phyloP scores from a whole-genome alignment of 2,797 vertebrate species.

The Anguilla anguilla region DNA sequence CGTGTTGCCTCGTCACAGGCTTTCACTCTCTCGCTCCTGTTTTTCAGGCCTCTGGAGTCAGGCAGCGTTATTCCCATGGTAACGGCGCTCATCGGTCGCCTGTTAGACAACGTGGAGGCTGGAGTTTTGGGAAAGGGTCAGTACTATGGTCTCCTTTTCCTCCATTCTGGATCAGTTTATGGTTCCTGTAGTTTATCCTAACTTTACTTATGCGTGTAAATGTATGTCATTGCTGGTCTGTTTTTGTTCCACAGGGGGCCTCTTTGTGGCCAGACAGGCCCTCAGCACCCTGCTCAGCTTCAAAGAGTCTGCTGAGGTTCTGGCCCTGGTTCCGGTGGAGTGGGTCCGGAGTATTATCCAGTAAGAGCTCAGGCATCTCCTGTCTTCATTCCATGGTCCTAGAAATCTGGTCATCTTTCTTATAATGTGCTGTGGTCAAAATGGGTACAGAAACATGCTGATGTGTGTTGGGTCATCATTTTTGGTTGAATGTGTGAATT shows the following conservation, averaged over 20 bases:
- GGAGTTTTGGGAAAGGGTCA: constrained; percentile 80
- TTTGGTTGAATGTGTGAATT: not conserved
- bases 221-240: constrained; percentile 4
- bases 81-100: constrained; percentile 70
- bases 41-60: constrained; percentile 79
- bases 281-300: constrained; percentile 88
- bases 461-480: not conserved
- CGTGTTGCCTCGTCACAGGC: not conserved
- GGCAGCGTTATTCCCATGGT: constrained; percentile 68
- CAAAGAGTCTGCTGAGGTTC: constrained; percentile 80
- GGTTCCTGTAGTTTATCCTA: not conserved
- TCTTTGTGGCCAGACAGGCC: constrained; percentile 90
- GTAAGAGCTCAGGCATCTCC: constrained; percentile 66
- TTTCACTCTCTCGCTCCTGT: constrained; percentile 1
- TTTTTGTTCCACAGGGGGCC: constrained; percentile 67
- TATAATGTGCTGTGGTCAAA: not conserved
- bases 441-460: not conserved
- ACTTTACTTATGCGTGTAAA: not conserved
- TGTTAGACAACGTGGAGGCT: constrained; percentile 75
- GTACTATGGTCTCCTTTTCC: constrained; percentile 38
- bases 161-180: not conserved
- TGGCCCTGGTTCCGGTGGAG: constrained; percentile 79
- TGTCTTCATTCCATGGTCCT: not conserved
- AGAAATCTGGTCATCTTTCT: not conserved
- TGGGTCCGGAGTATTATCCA: constrained; percentile 77